These are phyloP conservation scores for Prunella fulvescens DNA, from an alignment of 2,113 vertebrate genomes.

Conservation along the genomic window DNA sequence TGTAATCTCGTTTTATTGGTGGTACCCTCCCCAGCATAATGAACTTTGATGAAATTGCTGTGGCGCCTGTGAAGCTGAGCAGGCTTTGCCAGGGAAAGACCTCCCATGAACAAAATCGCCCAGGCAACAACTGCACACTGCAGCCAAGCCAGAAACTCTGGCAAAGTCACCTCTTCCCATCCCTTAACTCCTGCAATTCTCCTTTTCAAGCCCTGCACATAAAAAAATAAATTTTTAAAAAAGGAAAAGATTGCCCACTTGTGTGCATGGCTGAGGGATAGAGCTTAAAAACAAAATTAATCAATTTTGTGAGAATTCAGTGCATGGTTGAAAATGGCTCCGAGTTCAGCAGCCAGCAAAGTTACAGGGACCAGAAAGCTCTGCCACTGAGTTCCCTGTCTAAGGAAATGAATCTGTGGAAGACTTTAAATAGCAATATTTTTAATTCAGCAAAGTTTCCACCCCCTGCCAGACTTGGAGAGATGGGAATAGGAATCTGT, in stretches of 20 bases:
- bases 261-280: neutral
- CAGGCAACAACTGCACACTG: conserved; percentile 31
- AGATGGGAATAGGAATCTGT: conserved; percentile 43
- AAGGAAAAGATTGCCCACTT: neutral
- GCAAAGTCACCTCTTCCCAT: conserved; percentile 34
- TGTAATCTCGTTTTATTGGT: conserved; percentile 75
- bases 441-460: conserved; percentile 36
- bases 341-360: conserved; percentile 19
- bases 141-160: conserved; percentile 51
- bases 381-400: neutral
- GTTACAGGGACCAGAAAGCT: conserved; percentile 12
- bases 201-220: neutral
- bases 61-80: conserved; percentile 74
- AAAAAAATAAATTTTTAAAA: too few relatives aligned
- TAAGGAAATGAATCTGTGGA: conserved; percentile 39
- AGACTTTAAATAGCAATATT: conserved; percentile 44
- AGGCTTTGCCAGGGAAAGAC: conserved; percentile 67
- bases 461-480: conserved; percentile 58
- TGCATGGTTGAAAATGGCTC: neutral
- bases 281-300: neutral
- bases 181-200: conserved; percentile 15
- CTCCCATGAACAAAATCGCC: conserved; percentile 71
- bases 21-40: conserved; percentile 72
- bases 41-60: conserved; percentile 77
- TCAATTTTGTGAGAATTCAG: neutral